A percentile compares a stretch with the other conserved stretches of the same genome.
These are phyloP conservation scores for Lacerta viridis DNA, from an alignment of 2,797 vertebrate genomes.

Conservation along the genomic window DNA sequence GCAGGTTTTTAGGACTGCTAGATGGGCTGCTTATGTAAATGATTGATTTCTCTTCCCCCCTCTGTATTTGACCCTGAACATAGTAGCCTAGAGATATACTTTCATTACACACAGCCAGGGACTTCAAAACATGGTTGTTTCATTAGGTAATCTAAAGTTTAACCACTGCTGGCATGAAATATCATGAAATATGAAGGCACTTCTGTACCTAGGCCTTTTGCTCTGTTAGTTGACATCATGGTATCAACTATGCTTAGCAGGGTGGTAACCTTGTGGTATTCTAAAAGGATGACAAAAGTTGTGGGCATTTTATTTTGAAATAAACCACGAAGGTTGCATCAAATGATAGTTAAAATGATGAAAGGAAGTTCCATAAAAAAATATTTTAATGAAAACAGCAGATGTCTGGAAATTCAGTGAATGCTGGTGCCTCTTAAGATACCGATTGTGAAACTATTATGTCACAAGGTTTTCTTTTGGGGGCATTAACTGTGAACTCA, in stretches of 20 bases:
- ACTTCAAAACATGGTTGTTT: conserved; percentile 62
- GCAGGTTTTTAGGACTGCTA: conserved; percentile 54
- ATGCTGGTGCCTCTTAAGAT: neutral
- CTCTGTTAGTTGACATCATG: conserved; percentile 33
- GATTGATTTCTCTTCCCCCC: conserved; percentile 41
- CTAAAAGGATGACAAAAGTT: conserved; percentile 22
- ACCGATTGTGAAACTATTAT: neutral
- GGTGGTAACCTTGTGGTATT: conserved; percentile 37
- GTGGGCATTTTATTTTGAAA: conserved; percentile 7
- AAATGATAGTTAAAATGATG: neutral
- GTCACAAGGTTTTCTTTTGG: neutral
- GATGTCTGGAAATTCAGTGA: neutral
- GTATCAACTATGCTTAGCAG: conserved; percentile 18
- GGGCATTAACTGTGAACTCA: neutral
- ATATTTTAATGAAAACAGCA: neutral
- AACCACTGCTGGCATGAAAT: conserved; percentile 50
- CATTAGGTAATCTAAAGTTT: conserved; percentile 60
- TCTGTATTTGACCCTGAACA: conserved; percentile 64
- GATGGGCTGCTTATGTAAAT: conserved; percentile 59
- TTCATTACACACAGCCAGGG: conserved; percentile 62
- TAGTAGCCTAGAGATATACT: conserved; percentile 31
- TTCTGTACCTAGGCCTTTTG: conserved; percentile 42
- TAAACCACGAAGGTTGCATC: neutral
- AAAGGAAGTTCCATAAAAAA: neutral
- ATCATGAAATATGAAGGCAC: conserved; percentile 20